phyloP scores from a whole-genome alignment of 2,113 vertebrate species.

The Passer montanus region DNA sequence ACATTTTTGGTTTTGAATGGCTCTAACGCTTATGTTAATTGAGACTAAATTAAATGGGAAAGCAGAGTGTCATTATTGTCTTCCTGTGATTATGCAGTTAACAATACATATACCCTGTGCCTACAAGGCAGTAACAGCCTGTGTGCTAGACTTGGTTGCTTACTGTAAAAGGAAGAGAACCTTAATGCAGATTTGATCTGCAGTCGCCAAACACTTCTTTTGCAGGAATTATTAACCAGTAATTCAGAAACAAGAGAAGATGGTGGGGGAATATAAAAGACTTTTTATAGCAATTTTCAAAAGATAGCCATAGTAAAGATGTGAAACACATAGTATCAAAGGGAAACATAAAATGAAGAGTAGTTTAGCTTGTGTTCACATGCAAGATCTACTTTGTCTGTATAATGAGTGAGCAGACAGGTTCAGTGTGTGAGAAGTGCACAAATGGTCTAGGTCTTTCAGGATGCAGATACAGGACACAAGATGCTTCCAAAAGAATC shows the following conservation, averaged over 20 bases:
- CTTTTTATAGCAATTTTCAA: background rate
- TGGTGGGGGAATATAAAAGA: background rate
- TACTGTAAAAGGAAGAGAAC: background rate
- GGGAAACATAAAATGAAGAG: background rate
- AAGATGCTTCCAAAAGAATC: background rate
- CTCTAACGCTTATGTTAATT: background rate
- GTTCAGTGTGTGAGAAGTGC: background rate
- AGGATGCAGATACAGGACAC: background rate
- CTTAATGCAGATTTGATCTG: background rate
- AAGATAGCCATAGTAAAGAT: background rate
- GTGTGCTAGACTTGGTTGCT: background rate
- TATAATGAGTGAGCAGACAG: background rate
- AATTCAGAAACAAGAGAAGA: background rate
- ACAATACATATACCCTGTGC: background rate
- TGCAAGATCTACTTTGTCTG: background rate
- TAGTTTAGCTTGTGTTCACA: background rate
- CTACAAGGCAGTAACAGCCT: background rate
- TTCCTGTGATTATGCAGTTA: constrained; percentile 30
- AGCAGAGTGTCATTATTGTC: constrained; percentile 4
- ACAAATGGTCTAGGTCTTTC: background rate
- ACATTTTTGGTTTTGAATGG: background rate
- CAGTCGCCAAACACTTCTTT: background rate
- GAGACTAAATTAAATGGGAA: constrained; percentile 49
- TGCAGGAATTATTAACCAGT: background rate
- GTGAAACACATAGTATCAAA: background rate